These are phyloP conservation scores for Sturmia bella DNA, from an alignment of 2,888 invertebrate genomes.

Conservation along the genomic window DNA sequence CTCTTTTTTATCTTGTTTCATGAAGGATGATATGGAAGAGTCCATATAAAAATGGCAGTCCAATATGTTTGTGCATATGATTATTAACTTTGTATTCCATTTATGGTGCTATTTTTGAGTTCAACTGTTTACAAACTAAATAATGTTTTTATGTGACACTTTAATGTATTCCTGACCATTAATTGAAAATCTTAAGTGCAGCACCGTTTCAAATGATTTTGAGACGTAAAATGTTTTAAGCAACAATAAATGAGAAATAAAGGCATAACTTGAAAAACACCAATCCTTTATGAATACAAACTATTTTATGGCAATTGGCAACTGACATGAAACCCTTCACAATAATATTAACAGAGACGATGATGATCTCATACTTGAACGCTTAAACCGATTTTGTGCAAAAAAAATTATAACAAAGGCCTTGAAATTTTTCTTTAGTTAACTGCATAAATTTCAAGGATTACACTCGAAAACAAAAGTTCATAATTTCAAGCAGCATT, in stretches of 20 bases:
- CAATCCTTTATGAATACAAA: constrained; percentile 7
- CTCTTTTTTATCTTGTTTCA: too few species aligned
- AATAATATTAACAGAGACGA: constrained; percentile 2
- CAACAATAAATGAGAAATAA: constrained; percentile 1
- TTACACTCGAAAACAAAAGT: background rate
- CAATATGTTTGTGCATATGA: too few species aligned
- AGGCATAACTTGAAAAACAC: background rate
- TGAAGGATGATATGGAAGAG: too few species aligned
- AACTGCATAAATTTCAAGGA: constrained; percentile 41
- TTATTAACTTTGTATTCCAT: too few species aligned
- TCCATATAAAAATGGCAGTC: too few species aligned
- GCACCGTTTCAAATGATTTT: background rate
- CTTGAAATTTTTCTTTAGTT: constrained; percentile 43
- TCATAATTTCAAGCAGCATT: too few species aligned
- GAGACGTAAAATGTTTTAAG: constrained; percentile 1
- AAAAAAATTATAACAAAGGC: constrained; percentile 21
- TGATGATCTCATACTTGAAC: constrained; percentile 47
- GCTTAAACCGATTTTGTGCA: constrained; percentile 7
- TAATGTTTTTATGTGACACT: background rate
- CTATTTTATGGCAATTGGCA: constrained; percentile 1
- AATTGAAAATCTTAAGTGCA: background rate
- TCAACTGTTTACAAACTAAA: too few species aligned
- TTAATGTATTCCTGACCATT: background rate
- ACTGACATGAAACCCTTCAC: constrained; percentile 18
- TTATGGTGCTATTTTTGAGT: too few species aligned